Evolutionary conservation across 2,113 vertebrate species (phyloP).

Genomic region (Lepus europaeus): DNA sequence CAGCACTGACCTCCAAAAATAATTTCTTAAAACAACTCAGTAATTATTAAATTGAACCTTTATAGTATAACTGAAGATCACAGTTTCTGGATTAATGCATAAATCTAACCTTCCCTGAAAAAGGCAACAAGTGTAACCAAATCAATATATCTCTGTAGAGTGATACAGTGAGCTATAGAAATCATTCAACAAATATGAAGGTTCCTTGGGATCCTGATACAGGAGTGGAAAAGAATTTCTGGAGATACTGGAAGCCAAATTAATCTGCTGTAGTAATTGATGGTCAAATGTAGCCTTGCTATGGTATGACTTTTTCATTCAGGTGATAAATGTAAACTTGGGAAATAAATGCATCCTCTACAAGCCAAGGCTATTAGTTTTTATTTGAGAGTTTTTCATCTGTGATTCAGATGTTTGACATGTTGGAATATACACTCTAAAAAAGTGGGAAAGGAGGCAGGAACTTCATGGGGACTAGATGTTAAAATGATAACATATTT

Average conservation of each 20-base stretch:
- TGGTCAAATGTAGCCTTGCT: slow-evolving; percentile 32
- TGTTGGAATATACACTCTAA: slow-evolving; percentile 44
- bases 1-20: not conserved
- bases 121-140: not conserved
- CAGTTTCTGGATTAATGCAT: not conserved
- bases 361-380: slow-evolving; percentile 31
- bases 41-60: not conserved
- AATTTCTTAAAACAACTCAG: not conserved
- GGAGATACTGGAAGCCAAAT: not conserved
- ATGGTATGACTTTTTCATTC: not conserved
- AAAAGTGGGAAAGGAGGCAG: not conserved
- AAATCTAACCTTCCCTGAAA: not conserved
- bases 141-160: not conserved
- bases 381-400: not conserved
- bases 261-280: slow-evolving; percentile 3
- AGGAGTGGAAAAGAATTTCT: not conserved
- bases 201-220: not conserved
- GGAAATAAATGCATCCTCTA: not conserved
- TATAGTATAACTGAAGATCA: not conserved
- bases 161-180: not conserved
- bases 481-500: not conserved
- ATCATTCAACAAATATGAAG: not conserved
- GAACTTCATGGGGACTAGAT: not conserved
- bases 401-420: not conserved
- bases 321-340: not conserved